Evolutionary conservation across 2,797 vertebrate species (phyloP).

Genomic region (Mycteria americana): DNA sequence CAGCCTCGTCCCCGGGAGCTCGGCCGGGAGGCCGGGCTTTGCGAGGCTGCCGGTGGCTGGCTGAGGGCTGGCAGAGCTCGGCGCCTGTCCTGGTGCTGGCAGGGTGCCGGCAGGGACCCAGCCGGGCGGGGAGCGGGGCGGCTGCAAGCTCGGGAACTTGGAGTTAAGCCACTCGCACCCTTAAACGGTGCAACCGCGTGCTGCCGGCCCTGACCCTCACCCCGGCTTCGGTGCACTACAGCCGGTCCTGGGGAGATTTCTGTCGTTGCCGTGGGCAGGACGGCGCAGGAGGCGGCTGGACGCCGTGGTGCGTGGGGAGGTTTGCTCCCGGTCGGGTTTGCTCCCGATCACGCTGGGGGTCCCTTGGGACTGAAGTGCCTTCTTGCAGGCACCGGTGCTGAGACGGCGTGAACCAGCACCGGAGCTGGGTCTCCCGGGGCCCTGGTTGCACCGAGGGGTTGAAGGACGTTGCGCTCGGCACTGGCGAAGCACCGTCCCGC

Average conservation of each 20-base stretch:
- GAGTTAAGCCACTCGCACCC: background rate
- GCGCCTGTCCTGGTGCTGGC: background rate
- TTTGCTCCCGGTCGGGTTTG: background rate
- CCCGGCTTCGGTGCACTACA: fast-evolving
- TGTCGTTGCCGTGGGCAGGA: background rate
- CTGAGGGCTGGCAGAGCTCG: background rate
- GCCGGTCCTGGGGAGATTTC: background rate
- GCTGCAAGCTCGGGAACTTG: background rate
- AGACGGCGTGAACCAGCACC: no score
- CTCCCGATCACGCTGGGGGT: background rate
- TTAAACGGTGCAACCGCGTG: fast-evolving
- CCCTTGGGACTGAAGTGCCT: background rate
- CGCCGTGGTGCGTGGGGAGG: background rate
- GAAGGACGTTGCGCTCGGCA: background rate
- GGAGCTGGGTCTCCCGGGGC: background rate
- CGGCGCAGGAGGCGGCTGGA: background rate
- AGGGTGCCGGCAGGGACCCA: background rate
- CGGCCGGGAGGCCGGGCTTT: background rate
- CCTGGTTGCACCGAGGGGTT: background rate
- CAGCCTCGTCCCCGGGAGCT: background rate
- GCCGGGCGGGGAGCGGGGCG: background rate
- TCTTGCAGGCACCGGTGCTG: background rate
- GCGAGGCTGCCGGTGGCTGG: background rate
- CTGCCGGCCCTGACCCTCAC: background rate
- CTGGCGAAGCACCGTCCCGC: background rate